A percentile compares a stretch with the other conserved stretches of the same genome.
These are phyloP conservation scores for Lycaena phlaeas DNA, from an alignment of 2,888 invertebrate genomes.

Conservation along the genomic window DNA sequence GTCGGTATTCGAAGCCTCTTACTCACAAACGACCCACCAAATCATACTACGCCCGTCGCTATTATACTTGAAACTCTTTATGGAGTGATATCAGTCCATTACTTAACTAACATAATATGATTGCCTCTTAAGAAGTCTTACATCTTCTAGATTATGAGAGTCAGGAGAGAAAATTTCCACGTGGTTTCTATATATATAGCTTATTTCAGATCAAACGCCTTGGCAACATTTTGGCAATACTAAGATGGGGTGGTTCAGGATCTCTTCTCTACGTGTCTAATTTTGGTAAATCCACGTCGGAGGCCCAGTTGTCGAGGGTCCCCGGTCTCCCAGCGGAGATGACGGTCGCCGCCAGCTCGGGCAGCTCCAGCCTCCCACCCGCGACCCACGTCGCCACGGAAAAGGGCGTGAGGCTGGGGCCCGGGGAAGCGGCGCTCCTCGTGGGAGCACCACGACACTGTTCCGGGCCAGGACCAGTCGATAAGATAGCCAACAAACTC, in stretches of 20 bases:
- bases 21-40: no score
- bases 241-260: slow-evolving; percentile 54
- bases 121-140: no score
- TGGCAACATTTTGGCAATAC: slow-evolving; percentile 48
- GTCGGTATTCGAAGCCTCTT: no score
- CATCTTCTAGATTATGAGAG: no score
- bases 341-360: slow-evolving; percentile 47
- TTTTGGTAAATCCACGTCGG: slow-evolving; percentile 46
- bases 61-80: no score
- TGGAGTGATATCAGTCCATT: no score
- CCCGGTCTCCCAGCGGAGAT: slow-evolving; percentile 50
- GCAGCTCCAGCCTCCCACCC: slow-evolving; percentile 39
- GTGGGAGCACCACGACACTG: slow-evolving; percentile 55
- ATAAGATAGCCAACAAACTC: slow-evolving; percentile 57
- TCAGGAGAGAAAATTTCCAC: no score
- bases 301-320: slow-evolving; percentile 58
- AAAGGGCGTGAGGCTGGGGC: slow-evolving; percentile 36
- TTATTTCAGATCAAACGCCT: slow-evolving; percentile 69
- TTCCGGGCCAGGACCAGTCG: slow-evolving; percentile 60
- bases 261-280: slow-evolving; percentile 58
- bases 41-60: no score
- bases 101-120: no score
- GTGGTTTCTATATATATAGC: background rate
- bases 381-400: slow-evolving; percentile 41
- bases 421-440: slow-evolving; percentile 49